Conservation (phyloP, 2,888 invertebrate genomes). For the Tanytarsus gracilentus region DNA sequence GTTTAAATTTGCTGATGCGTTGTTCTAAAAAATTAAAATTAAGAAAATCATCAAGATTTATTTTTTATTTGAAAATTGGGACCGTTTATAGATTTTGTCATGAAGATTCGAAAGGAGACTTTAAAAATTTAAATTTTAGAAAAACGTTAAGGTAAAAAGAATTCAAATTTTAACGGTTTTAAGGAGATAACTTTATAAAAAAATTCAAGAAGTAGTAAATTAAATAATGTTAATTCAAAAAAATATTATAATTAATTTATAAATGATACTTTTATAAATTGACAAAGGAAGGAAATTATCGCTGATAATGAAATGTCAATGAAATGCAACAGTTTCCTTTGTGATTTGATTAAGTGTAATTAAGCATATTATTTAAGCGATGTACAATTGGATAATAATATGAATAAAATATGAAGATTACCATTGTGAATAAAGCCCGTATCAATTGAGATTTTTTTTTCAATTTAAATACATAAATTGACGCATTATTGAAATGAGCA, state of each 20-base stretch:
- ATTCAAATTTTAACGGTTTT: not conserved
- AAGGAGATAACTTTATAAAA: not conserved
- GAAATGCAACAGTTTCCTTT: constrained; percentile 24
- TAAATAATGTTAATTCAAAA: not conserved
- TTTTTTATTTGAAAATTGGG: too few species aligned
- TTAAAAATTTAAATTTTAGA: too few species aligned
- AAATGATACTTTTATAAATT: too few species aligned
- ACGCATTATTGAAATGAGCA: constrained; percentile 6
- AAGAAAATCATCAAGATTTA: too few species aligned
- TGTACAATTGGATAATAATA: not conserved
- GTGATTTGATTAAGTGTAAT: constrained; percentile 20
- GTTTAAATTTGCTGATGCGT: too few species aligned
- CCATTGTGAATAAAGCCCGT: constrained; percentile 10
- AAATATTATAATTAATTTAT: not conserved
- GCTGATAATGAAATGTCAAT: too few species aligned
- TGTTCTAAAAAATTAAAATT: too few species aligned
- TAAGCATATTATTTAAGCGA: not conserved
- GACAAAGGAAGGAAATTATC: too few species aligned
- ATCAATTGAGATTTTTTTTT: not conserved
- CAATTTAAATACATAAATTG: not conserved
- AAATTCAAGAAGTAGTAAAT: not conserved
- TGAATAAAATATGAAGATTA: not conserved
- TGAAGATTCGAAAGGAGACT: too few species aligned
- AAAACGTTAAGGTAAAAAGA: too few species aligned
- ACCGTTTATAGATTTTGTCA: too few species aligned